Conservation (phyloP, 2,113 vertebrate genomes). For the Anas platyrhynchos region DNA sequence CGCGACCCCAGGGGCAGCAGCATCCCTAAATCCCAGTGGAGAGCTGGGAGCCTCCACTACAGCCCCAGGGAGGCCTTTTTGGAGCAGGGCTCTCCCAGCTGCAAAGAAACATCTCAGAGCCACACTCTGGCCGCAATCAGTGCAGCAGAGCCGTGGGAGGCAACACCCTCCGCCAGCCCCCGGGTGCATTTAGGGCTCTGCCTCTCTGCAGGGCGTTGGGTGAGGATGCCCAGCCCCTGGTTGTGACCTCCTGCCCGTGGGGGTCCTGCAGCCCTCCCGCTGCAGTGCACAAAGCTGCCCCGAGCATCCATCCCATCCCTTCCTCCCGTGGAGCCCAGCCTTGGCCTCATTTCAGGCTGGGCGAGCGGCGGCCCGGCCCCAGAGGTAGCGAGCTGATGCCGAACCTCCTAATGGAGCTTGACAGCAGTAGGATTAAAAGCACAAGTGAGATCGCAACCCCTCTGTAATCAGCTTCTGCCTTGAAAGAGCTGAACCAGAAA, state of each 20-base stretch:
- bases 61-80: background rate
- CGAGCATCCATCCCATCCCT: background rate
- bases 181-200: background rate
- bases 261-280: background rate
- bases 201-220: background rate
- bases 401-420: constrained; percentile 79
- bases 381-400: constrained; percentile 72
- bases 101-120: background rate
- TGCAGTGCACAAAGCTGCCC: background rate
- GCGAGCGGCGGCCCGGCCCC: constrained; percentile 55
- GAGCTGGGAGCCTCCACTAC: background rate
- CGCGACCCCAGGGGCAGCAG: background rate
- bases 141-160: background rate
- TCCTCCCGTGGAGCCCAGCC: background rate
- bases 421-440: constrained; percentile 80
- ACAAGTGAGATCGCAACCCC: constrained; percentile 37
- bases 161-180: background rate
- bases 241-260: too few species aligned
- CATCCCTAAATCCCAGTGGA: background rate
- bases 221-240: background rate
- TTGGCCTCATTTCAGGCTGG: constrained; percentile 68
- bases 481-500: constrained; percentile 72
- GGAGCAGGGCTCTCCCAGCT: background rate
- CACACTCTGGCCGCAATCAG: accelerated
- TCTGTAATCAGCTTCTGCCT: constrained; percentile 48